phyloP scores from a whole-genome alignment of 2,113 vertebrate genomes.

The Misgurnus anguillicaudatus region DNA sequence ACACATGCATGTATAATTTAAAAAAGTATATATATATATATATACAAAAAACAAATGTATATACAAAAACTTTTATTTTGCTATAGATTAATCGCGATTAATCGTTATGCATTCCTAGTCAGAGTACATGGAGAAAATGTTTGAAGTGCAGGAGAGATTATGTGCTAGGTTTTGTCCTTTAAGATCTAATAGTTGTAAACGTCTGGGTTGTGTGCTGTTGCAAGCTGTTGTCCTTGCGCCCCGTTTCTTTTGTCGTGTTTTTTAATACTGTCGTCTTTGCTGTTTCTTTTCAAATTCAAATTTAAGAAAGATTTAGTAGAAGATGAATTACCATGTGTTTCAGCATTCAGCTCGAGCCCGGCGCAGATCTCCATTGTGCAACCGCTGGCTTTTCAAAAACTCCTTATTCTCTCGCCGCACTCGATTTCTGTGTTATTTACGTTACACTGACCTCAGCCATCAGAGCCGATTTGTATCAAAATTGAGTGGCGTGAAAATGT shows the following conservation, averaged over 20 bases:
- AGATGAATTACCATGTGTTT: conserved; percentile 63
- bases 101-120: too few relatives aligned
- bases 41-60: too few relatives aligned
- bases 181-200: conserved; percentile 38
- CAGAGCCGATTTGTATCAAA: conserved; percentile 79
- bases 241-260: conserved; percentile 37
- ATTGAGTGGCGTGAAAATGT: conserved; percentile 75
- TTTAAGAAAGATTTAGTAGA: conserved; percentile 47
- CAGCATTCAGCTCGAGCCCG: conserved; percentile 18
- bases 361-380: conserved; percentile 43
- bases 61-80: too few relatives aligned
- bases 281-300: conserved; percentile 59
- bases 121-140: not conserved
- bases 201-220: conserved; percentile 38
- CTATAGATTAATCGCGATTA: too few relatives aligned
- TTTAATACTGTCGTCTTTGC: conserved; percentile 41
- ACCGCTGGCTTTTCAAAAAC: conserved; percentile 39
- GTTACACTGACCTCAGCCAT: conserved; percentile 77
- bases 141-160: conserved; percentile 5
- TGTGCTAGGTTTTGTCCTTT: conserved; percentile 17
- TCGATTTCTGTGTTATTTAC: conserved; percentile 72
- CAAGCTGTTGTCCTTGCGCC: conserved; percentile 17
- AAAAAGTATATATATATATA: too few relatives aligned
- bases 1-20: too few relatives aligned
- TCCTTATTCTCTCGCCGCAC: conserved; percentile 32